Base-by-base conservation (phyloP, 2,888 invertebrate species). In the Drosophila falleni region DNA sequence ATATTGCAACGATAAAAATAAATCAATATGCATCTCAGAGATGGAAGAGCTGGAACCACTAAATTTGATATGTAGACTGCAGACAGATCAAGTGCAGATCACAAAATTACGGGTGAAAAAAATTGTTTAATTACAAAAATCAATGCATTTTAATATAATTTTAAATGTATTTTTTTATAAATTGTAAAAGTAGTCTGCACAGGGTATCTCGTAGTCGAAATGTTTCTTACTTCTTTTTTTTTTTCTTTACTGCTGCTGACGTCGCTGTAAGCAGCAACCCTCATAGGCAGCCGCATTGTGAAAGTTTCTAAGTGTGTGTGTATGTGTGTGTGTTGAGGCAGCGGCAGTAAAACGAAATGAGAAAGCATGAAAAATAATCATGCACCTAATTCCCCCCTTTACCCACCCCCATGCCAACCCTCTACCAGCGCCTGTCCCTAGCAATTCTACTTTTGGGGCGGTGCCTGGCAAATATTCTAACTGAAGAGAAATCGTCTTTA, bases 321-420 rank as follows among this genome's bases (percentile, higher is more conserved):
- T 63, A 4, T 23, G 47, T 54, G 55, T 60, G 58, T 65, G 68
- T 64, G 51, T 53, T 53, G 26, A 39, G 53, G 53, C 53, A 51
- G 37, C 51, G 68, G 81, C 87, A 82, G 80, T 88, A 80, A 86
- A 88, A 80, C 61, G 84, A 80, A 87, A 84, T 83, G 89, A 71
- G 78, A 87, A 84, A 87, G 75, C 81, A 87, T 87, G 87, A 81
- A 89, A 83, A 89, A 89, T 84, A 89, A 84, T 83, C 77, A 79
- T 63, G 79, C 79, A 66, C 65, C 76, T 62, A 73, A 56, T 15
- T n/a, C 19, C n/a, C 19, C 53, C 23, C 31, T 23, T 3, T 3
- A 1, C 1, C 2, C 19, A 10, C 33, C 41, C n/a, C 10, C 23
- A 11, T n/a, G 29, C 33, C 58, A 23, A 23, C 23, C 23, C 33